Base-by-base conservation (phyloP, 2,888 invertebrate genomes). In the Heliconius cydno region DNA sequence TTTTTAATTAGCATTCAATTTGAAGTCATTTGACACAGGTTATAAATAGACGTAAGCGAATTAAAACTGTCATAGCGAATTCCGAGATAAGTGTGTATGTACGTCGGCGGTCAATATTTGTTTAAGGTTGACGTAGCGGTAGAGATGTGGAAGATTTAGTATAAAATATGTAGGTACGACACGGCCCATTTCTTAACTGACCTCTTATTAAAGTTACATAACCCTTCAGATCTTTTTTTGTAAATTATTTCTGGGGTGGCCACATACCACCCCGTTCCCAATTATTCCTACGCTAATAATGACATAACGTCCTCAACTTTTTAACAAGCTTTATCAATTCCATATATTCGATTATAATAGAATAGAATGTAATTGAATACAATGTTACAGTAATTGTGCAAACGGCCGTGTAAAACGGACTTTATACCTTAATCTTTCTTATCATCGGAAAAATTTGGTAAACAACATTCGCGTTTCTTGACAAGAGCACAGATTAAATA, bases 141-240 rank as follows among this genome's bases (percentile, higher is more conserved):
- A 89, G 89, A 92, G 92, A 92, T 84, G 93, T 92, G 93, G 92
- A 93, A 93, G 87, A 90, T 94, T 94, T 93, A 88, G 86, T 88
- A 84, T 83, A 67, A 46, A 46, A 3, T 34, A 34, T 30, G 4
- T 60, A 12, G 46, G 79, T 87, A 91, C 92, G 94, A 92, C 92
- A 93, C 84, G 77, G 79, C 79, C 60, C 38, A 73, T 63, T 72
- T 77, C 57, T 30, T 67, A 41, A 57, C 75, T 41, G 77, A 76
- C 72, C 76, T 77, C 41, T 60, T 63, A 77, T 78, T 76, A 70
- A 73, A 77, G 34, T 34, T 34, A 7, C 7, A 34, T 34, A 34
- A 34, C 1, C 6, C 6, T 34, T 15, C 1, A 46, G 15, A 15
- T 46, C 46, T 46, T 46, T 6, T 28, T 46, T 46, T 46, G 46